phyloP scores from a whole-genome alignment of 2,797 vertebrate genomes.

The Tolypeutes matacus region DNA sequence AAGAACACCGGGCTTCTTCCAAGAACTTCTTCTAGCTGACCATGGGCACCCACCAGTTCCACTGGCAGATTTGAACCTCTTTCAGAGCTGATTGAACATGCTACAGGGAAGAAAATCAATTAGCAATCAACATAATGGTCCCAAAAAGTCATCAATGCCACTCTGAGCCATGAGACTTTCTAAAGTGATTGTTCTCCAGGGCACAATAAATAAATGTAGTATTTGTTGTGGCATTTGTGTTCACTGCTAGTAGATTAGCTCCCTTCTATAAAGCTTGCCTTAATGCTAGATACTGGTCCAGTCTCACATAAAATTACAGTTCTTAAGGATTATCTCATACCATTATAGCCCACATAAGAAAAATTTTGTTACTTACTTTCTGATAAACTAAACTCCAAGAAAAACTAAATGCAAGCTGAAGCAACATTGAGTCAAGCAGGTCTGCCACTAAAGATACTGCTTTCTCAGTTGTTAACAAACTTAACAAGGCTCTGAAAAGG shows the following conservation, averaged over 20 bases:
- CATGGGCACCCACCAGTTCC: constrained; percentile 96
- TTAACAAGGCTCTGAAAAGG: background rate
- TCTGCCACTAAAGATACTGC: background rate
- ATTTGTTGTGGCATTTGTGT: background rate
- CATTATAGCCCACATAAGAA: background rate
- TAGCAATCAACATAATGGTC: too few species aligned
- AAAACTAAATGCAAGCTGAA: constrained; percentile 35
- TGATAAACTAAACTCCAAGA: constrained; percentile 36
- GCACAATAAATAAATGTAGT: background rate
- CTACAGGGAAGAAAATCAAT: too few species aligned
- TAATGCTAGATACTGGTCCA: background rate
- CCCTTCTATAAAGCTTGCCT: background rate
- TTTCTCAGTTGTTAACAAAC: constrained; percentile 31
- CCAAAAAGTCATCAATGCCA: too few species aligned
- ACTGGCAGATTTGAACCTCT: too few species aligned
- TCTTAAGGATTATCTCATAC: background rate
- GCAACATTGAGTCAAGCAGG: background rate
- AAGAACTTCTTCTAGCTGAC: constrained; percentile 95
- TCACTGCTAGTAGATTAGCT: background rate
- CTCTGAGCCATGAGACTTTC: too few species aligned
- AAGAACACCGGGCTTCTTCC: too few species aligned
- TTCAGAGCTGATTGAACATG: too few species aligned
- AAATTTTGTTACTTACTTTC: constrained; percentile 25
- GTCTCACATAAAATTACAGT: background rate
- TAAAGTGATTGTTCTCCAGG: background rate